phyloP scores from a whole-genome alignment of 2,888 invertebrate species.

The Ornithoptera alexandrae region DNA sequence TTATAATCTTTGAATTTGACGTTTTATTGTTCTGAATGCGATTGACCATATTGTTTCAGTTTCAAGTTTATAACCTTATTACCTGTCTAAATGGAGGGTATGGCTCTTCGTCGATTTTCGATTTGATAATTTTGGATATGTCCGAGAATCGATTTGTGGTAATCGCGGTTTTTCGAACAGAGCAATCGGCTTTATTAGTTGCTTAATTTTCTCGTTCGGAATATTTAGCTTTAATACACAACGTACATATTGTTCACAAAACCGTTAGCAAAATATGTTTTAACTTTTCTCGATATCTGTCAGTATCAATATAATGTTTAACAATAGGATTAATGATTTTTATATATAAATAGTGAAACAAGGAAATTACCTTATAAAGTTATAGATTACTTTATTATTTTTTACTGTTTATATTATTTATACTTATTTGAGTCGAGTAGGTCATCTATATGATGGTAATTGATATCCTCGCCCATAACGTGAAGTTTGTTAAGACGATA shows the following conservation, averaged over 20 bases:
- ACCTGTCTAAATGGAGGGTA: neutral
- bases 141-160: neutral
- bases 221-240: neutral
- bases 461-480: too few relatives aligned
- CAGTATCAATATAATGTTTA: too few relatives aligned
- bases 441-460: too few relatives aligned
- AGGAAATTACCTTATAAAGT: too few relatives aligned
- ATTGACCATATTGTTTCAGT: neutral
- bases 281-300: neutral
- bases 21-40: neutral
- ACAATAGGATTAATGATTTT: too few relatives aligned
- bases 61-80: neutral
- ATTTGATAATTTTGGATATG: neutral
- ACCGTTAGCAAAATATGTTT: neutral
- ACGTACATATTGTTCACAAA: neutral
- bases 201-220: neutral
- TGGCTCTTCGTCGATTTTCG: neutral
- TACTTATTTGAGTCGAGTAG: too few relatives aligned
- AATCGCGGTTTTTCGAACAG: neutral
- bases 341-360: too few relatives aligned
- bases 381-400: too few relatives aligned
- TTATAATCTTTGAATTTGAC: too few relatives aligned
- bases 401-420: too few relatives aligned
- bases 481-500: too few relatives aligned
- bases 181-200: constrained; percentile 6